phyloP scores from a whole-genome alignment of 64 coral and sea anemone genomes.

The Stylophora pistillata region DNA sequence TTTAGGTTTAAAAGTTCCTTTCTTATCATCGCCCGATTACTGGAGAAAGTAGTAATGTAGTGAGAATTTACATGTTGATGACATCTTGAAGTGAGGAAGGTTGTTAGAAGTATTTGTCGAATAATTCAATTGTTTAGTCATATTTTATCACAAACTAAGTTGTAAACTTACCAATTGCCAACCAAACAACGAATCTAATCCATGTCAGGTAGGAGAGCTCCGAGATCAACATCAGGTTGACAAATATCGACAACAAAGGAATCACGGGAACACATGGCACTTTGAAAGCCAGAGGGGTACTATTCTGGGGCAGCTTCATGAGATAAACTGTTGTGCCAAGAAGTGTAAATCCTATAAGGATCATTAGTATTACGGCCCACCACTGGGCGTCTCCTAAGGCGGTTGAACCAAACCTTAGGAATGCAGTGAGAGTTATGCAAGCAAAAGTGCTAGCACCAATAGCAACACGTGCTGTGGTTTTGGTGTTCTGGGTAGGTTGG shows the following conservation, averaged over 20 bases:
- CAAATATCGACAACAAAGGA: conserved; percentile 3
- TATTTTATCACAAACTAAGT: neutral
- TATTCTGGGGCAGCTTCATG: conserved; percentile 22
- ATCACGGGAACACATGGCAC: conserved; percentile 43
- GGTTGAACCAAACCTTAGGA: neutral
- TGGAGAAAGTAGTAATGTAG: too few species aligned
- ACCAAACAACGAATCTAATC: conserved; percentile 48
- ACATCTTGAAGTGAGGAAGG: too few species aligned
- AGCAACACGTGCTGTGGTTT: neutral
- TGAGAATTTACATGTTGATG: too few species aligned
- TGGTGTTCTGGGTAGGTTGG: neutral
- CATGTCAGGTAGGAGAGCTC: conserved; percentile 31
- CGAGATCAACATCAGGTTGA: conserved; percentile 23
- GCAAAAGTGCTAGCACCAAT: neutral
- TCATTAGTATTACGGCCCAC: conserved; percentile 9
- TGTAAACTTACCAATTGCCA: conserved; percentile 36
- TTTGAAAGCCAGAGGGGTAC: conserved; percentile 18
- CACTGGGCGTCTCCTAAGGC: neutral
- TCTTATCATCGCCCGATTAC: too few species aligned
- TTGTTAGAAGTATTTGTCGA: too few species aligned
- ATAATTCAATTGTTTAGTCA: too few species aligned
- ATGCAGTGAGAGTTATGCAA: neutral
- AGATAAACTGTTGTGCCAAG: neutral
- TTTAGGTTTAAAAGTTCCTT: too few species aligned
- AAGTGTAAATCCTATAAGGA: neutral